Conservation (phyloP, 1,140 invertebrate genomes). For the Andrena cerasifolii region DNA sequence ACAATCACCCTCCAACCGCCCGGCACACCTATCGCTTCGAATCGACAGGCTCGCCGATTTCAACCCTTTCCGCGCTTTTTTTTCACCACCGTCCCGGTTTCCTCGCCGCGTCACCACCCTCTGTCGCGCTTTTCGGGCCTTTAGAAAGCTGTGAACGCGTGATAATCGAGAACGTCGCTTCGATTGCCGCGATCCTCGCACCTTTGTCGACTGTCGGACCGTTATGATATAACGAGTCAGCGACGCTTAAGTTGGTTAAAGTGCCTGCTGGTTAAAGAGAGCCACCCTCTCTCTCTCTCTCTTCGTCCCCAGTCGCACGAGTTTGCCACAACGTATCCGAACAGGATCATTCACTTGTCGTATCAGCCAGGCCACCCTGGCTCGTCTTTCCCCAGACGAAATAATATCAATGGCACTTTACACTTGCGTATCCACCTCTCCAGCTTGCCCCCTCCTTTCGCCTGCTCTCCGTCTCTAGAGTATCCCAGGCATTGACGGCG, state of each 20-base stretch:
- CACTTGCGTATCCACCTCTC: too few species aligned
- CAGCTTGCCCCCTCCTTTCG: neutral
- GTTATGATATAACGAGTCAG: slow-evolving; percentile 74
- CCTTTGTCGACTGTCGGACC: slow-evolving; percentile 68
- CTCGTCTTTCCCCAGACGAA: slow-evolving; percentile 7
- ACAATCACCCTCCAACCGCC: too few species aligned
- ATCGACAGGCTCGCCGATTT: slow-evolving; percentile 51
- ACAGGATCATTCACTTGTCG: slow-evolving; percentile 14
- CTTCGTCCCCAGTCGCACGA: neutral
- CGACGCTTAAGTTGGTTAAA: slow-evolving; percentile 57
- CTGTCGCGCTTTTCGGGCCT: slow-evolving; percentile 55
- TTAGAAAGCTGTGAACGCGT: slow-evolving; percentile 71
- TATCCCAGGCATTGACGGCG: neutral
- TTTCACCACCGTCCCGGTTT: neutral
- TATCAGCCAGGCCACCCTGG: neutral
- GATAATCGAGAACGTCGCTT: slow-evolving; percentile 72
- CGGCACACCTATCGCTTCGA: slow-evolving; percentile 45
- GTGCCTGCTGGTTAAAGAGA: slow-evolving; percentile 57
- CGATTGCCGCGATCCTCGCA: slow-evolving; percentile 68
- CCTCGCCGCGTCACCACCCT: slow-evolving; percentile 60
- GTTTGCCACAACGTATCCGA: neutral
- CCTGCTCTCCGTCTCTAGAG: too few species aligned
- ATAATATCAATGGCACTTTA: slow-evolving; percentile 8
- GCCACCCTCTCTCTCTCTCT: neutral
- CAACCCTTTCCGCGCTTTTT: slow-evolving; percentile 54